phyloP scores from a whole-genome alignment of 2,113 vertebrate species.

The Mustelus asterias region DNA sequence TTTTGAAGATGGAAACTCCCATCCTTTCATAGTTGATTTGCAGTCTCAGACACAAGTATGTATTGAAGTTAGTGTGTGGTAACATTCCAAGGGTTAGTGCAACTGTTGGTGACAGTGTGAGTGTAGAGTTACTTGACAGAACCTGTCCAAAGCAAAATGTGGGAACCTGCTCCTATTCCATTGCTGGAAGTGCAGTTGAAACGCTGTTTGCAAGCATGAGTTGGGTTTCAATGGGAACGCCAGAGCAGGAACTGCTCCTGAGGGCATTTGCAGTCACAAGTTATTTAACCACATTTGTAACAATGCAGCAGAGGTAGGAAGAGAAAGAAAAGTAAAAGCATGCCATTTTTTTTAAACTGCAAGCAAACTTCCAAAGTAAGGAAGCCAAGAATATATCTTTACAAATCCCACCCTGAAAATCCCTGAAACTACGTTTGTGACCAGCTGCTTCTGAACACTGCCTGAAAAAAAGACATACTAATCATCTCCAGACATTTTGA shows the following conservation, averaged over 20 bases:
- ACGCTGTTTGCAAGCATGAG: background rate
- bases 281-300: background rate
- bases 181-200: background rate
- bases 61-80: background rate
- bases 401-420: background rate
- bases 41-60: conserved; percentile 78
- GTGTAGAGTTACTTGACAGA: background rate
- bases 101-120: too few relatives aligned
- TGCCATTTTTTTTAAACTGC: background rate
- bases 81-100: background rate
- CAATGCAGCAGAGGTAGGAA: too few relatives aligned
- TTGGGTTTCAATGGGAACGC: background rate
- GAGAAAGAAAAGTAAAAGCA: background rate
- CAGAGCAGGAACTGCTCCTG: background rate
- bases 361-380: background rate
- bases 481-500: background rate
- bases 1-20: conserved; percentile 76
- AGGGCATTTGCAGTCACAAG: background rate
- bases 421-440: background rate
- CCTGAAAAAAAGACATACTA: background rate
- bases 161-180: too few relatives aligned
- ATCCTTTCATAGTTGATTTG: conserved; percentile 63
- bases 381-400: background rate
- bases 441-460: background rate
- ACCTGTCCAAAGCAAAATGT: background rate